Evolutionary conservation across 1,140 invertebrate genomes (phyloP), one percentile per base, ranked within the genome.

Genomic region (Mercenaria mercenaria): DNA sequence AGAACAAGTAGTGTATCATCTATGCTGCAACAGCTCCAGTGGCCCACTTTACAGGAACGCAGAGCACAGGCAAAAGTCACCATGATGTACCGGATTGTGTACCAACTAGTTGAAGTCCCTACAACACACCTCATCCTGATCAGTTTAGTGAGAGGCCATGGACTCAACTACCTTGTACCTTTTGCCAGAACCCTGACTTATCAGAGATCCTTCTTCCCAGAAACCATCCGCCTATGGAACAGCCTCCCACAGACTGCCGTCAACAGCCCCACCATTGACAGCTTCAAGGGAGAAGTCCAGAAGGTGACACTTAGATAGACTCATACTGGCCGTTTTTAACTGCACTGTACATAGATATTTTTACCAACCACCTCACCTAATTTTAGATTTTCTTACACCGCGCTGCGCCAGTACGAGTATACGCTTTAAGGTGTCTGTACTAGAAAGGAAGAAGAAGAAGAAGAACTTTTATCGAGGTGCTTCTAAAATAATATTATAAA

Each of bases 201-300:
- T 41, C 41, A 85, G 47, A 43, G 52, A 50, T 52, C 37, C 37
- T 85, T 72, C 82, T 83, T 83, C 32, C 41, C 81, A 67, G 81
- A 83, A 23, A 64, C 34, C 61, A 83, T 83, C 47, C 26, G 81
- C 20, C 34, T 83, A 18, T 67, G 56, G 39, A 26, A 4, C 20
- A 37, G 11, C 32, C 18, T 18, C 3, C 39, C 37, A 39, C 64
- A 13, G 81, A 83, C 18, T 32, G 37, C 37, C n/a, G 39, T 82
- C 15, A 67, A 26, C 26, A 29, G 61, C 15, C 32, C 18, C 29
- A 20, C 39, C 37, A 39, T 83, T 0, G 81, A 83, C 18, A 61
- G 37, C 37, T 56, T 83, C 81, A 83, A 83, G 37, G 20, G 4
- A 3, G 56, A 34, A n/a, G 32, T 83, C n/a, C 34, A 37, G 29